A percentile compares a stretch with the other conserved stretches of the same genome.
phyloP scores from a whole-genome alignment of 2,797 vertebrate species.

The Bradypodion pumilum region DNA sequence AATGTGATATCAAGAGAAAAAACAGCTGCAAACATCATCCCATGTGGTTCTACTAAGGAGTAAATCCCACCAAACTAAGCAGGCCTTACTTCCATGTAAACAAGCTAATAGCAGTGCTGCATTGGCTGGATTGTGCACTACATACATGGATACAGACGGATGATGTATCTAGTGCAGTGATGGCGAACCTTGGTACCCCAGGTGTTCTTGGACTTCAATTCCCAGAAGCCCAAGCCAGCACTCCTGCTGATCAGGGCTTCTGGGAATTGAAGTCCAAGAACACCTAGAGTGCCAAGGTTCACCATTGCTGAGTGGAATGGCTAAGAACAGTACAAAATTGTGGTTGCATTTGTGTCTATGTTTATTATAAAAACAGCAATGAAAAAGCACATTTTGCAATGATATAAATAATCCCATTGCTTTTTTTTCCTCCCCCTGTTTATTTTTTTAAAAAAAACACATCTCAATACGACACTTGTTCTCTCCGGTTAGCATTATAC shows the following conservation, averaged over 20 bases:
- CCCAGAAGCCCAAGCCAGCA: too few relatives aligned
- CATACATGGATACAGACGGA: neutral
- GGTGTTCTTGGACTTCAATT: too few relatives aligned
- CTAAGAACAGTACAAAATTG: neutral
- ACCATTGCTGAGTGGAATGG: too few relatives aligned
- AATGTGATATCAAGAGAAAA: neutral
- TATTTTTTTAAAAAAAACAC: constrained; percentile 15
- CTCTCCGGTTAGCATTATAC: constrained; percentile 30
- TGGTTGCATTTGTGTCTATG: constrained; percentile 13
- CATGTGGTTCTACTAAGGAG: neutral
- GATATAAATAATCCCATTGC: neutral
- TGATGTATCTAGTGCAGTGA: too few relatives aligned
- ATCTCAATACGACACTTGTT: constrained; percentile 14
- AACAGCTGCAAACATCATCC: neutral
- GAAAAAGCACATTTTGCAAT: constrained; percentile 38
- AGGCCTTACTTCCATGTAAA: neutral
- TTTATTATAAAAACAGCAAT: neutral
- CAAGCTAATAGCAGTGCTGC: neutral
- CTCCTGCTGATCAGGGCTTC: too few relatives aligned
- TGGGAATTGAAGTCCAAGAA: too few relatives aligned
- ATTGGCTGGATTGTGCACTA: neutral
- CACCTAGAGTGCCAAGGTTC: too few relatives aligned
- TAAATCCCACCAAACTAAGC: neutral
- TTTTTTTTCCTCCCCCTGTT: neutral
- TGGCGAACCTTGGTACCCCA: too few relatives aligned